Percentiles rank a stretch among this genome's conserved stretches.
Evolutionary conservation across 2,888 invertebrate species (phyloP).

Genomic region (Temnothorax ravouxi): DNA sequence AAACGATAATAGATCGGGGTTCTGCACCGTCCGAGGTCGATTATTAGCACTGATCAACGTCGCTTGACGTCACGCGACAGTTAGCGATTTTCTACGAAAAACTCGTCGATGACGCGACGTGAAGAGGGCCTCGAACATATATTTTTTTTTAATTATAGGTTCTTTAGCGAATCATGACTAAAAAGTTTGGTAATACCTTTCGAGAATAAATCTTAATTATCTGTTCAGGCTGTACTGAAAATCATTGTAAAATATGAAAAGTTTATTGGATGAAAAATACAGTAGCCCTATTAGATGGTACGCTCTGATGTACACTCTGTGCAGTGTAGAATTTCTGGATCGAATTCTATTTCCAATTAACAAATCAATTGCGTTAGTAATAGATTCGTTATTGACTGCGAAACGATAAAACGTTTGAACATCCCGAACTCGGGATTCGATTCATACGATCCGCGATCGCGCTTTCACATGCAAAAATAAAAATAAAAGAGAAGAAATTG

Average conservation of each 20-base stretch:
- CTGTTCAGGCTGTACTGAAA: background rate
- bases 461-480: background rate
- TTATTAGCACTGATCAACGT: background rate
- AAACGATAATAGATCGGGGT: slow-evolving; percentile 4
- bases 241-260: background rate
- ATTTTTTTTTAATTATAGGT: background rate
- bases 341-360: slow-evolving; percentile 3
- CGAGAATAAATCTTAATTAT: background rate
- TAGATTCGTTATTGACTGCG: background rate
- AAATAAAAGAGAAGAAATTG: background rate
- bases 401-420: background rate
- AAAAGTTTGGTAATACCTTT: background rate
- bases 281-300: background rate
- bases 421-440: background rate
- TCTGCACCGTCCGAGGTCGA: background rate
- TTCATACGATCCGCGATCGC: no score
- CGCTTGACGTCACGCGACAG: background rate
- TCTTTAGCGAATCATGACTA: background rate
- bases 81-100: background rate
- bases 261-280: background rate
- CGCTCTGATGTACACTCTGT: no score
- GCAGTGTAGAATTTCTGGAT: slow-evolving; percentile 3
- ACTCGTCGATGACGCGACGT: background rate
- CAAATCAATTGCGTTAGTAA: background rate
- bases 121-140: background rate